Evolutionary conservation across 2,888 invertebrate species (phyloP), one percentile per base, ranked within the genome.

Genomic region (Dyspetes luteomarginatus): DNA sequence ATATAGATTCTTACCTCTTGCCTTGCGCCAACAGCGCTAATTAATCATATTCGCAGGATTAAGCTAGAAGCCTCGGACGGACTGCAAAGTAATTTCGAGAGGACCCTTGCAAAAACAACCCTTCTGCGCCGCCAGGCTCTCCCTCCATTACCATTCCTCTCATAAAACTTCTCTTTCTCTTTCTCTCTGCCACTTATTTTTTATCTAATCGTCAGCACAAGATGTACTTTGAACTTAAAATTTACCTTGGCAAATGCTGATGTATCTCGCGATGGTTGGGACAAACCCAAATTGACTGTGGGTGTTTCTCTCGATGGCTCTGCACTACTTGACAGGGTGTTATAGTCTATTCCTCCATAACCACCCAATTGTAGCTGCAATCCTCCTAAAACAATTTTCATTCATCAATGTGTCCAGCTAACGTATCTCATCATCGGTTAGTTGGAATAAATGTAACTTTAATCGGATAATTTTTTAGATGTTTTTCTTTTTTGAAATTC

Each of bases 311-410:
- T 87, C 17, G 73, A 41, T 45, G 84, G 60, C 24, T 79, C 82
- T 28, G 85, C 84, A 87, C 88, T 87, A 83, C 84, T 82, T 41
- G 86, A 58, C 77, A 86, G 85, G 72, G 83, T 78, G 64, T 86
- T 73, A 82, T 88, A 90, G 85, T 90, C 88, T 83, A 91, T 85
- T 67, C 89, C 90, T 24, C 83, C 85, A 72, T 88, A 89, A 78
- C 88, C 88, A 45, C 86, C 88, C 60, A 90, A 79, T 80, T 89
- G 89, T 82, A 89, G 68, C 64, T 79, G 82, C 74, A 81, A 45
- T 19, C 81, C 81, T 30, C 43, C 79, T 80, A 45, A 43, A 64
- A 30, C 17, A 24, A 41, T 30, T 52, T 15, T 9, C 12, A 36
- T 36, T 36, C 7, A 36, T 12, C 1, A 36, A 36, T 36, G 36